Evolutionary conservation across 2,113 vertebrate species (phyloP), one percentile per base, ranked within the genome.

Genomic region (Chamaea fasciata): DNA sequence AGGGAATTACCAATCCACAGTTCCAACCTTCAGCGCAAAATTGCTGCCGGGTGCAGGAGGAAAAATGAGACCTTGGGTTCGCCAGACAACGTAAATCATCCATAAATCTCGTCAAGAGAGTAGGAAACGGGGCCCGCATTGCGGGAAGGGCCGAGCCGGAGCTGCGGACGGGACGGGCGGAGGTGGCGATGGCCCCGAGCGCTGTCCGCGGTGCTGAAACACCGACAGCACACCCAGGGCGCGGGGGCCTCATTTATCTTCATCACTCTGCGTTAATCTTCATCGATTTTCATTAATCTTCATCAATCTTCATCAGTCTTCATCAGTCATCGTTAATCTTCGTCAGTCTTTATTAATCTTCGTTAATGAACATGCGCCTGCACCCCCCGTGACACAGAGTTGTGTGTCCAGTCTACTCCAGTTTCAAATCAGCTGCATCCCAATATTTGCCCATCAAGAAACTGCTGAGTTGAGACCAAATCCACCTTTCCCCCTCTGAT

Each of bases 161-260:
- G 21, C 20, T 15, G 47, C 3, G 4, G 65, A 22, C 28, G 15
- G 2, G 47, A 0, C 3, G 7, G 22, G 57, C 49, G 4, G n/a
- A 6, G 35, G 7, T 1, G 24, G 35, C 5, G 20, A 20, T 24
- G 70, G 4, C 50, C 20, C 26, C 4, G 22, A 0, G 8, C 26
- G 4, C 96, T 97, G 95, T 96, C 92, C 30, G 55, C 26, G 81
- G 97, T 97, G 90, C 96, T 97, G 97, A 94, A 97, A 27, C 41
- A 0, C 35, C 10, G 26, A 11, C 49, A 1, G 41, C 19, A 2
- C 49, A 1, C 13, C 19, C 64, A 0, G n/a, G 24, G 15, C 14
- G 3, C 1, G 0, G 20, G 0, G 21, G 5, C 35, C 19, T 18
- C 9, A 13, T 35, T 24, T 7, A 7, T 5, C 24, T 17, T 13